Conservation (phyloP, 2,113 vertebrate species). For the Cervus canadensis region DNA sequence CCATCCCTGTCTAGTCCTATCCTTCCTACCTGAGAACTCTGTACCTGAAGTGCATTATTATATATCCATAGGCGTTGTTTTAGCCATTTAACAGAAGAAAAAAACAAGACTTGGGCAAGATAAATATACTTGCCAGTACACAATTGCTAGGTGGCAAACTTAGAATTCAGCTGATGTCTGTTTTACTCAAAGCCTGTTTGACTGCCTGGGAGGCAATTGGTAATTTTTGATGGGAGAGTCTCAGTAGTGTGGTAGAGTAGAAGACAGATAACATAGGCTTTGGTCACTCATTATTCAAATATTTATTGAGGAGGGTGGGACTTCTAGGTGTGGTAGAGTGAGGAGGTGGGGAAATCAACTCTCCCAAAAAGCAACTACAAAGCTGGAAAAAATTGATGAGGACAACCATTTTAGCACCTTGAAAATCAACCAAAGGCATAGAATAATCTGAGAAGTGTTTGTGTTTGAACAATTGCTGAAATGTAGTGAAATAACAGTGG, state of each 20-base stretch:
- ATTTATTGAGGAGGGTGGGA: not conserved
- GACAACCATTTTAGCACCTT: not conserved
- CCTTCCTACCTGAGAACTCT: not conserved
- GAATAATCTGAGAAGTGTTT: not conserved
- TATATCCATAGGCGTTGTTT: not conserved
- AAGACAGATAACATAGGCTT: not conserved
- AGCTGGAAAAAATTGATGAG: not conserved
- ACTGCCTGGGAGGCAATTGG: not conserved
- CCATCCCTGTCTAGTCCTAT: not conserved
- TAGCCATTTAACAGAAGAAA: not conserved
- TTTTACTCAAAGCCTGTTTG: not conserved
- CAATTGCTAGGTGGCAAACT: not conserved
- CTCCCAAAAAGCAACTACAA: not conserved
- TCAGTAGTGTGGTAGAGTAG: not conserved
- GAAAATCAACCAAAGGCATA: not conserved
- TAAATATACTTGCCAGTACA: not conserved
- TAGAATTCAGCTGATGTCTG: not conserved
- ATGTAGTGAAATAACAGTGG: not conserved
- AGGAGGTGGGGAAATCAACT: not conserved
- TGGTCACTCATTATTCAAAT: not conserved
- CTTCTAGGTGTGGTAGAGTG: not conserved
- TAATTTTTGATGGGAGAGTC: not conserved
- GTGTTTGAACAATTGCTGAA: not conserved
- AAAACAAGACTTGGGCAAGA: not conserved
- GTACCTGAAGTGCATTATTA: not conserved